Evolutionary conservation across 1,140 invertebrate species (phyloP).

Genomic region (Drosophila punjabiensis): DNA sequence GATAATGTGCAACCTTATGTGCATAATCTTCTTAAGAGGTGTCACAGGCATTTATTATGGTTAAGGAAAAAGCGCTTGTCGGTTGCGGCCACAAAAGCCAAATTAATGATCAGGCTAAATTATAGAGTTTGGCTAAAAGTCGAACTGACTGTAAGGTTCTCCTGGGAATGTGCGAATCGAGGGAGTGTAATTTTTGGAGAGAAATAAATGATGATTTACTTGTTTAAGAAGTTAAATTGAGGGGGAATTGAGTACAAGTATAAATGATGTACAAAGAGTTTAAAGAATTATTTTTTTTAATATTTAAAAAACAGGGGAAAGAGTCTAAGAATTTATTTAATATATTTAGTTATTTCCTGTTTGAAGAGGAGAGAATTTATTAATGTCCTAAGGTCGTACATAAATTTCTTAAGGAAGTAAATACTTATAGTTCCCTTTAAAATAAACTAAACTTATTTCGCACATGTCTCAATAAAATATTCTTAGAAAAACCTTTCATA

Average conservation of each 20-base stretch:
- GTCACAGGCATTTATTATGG: constrained; percentile 56
- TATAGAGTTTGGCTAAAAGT: constrained; percentile 26
- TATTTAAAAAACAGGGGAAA: neutral
- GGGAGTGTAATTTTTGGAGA: constrained; percentile 3
- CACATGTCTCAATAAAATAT: neutral
- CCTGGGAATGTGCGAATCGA: constrained; percentile 18
- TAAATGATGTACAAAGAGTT: neutral
- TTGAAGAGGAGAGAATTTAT: too few species aligned
- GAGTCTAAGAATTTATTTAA: too few species aligned
- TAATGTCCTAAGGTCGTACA: too few species aligned
- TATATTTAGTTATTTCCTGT: too few species aligned
- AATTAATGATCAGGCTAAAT: constrained; percentile 53
- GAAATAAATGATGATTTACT: neutral
- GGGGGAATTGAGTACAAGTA: too few species aligned
- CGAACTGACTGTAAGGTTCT: constrained; percentile 6
- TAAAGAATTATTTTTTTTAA: neutral
- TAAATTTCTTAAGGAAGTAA: too few species aligned
- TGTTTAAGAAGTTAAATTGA: neutral
- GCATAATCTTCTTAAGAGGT: constrained; percentile 63
- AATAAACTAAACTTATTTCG: neutral
- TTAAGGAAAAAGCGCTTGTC: constrained; percentile 5
- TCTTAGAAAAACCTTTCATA: neutral
- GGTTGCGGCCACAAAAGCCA: constrained; percentile 36
- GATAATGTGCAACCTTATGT: constrained; percentile 64
- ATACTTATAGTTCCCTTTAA: neutral